phyloP scores from a whole-genome alignment of 2,113 vertebrate species.

The Myrmecobius fasciatus region DNA sequence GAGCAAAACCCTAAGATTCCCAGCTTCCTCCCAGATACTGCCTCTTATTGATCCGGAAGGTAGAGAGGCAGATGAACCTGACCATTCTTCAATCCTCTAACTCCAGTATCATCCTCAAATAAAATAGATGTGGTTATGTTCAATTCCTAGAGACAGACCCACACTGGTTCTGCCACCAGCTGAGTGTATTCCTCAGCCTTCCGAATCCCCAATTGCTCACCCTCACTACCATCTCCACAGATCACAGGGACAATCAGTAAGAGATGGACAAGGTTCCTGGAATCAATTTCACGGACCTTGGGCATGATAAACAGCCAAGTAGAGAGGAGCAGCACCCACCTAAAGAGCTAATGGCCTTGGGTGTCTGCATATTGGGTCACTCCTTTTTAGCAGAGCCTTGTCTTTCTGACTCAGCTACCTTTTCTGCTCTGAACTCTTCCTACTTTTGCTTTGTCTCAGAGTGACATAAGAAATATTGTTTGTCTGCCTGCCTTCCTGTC shows the following conservation, averaged over 20 bases:
- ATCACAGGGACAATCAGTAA: slow-evolving; percentile 28
- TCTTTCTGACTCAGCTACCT: neutral
- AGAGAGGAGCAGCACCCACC: slow-evolving; percentile 2
- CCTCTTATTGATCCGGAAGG: neutral
- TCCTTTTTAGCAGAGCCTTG: neutral
- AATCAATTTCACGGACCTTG: slow-evolving; percentile 58
- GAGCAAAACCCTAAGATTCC: neutral
- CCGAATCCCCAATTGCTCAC: neutral
- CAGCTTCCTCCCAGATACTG: neutral
- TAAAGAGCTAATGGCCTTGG: slow-evolving; percentile 49
- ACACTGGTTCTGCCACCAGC: neutral
- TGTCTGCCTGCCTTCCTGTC: neutral
- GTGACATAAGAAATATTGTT: neutral
- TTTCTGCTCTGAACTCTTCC: neutral
- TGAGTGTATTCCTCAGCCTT: neutral
- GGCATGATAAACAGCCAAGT: slow-evolving; percentile 53
- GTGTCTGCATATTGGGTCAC: neutral
- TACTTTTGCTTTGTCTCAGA: neutral
- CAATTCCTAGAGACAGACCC: neutral
- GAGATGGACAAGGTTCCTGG: slow-evolving; percentile 51
- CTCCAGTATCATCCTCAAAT: neutral
- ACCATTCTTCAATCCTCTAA: neutral
- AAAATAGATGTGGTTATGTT: neutral
- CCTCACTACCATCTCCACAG: neutral
- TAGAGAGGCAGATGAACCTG: neutral